These are phyloP conservation scores for Brevipalpus yothersi DNA, from an alignment of 1,140 invertebrate species.

Conservation along the genomic window DNA sequence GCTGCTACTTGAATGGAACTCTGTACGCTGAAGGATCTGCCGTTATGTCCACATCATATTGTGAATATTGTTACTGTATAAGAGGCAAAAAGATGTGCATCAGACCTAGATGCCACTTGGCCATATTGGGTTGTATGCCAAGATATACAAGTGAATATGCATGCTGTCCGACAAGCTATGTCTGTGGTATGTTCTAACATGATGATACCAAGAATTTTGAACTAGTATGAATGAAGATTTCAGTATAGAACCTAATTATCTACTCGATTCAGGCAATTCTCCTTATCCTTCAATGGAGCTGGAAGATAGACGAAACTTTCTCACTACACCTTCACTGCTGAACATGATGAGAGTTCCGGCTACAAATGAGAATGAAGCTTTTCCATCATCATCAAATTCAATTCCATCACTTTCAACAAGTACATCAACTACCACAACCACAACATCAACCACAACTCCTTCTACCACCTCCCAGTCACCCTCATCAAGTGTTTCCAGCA, in stretches of 20 bases:
- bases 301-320: background rate
- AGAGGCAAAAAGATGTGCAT: conserved; percentile 46
- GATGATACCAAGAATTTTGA: background rate
- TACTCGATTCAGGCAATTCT: background rate
- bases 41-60: conserved; percentile 44
- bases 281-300: background rate
- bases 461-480: background rate
- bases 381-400: background rate
- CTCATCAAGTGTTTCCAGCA: background rate
- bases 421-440: background rate
- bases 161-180: conserved; percentile 58
- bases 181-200: conserved; percentile 31
- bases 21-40: conserved; percentile 55
- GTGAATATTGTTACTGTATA: conserved; percentile 69
- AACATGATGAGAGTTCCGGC: background rate
- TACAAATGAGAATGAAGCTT: background rate
- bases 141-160: conserved; percentile 34
- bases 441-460: background rate
- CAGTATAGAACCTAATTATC: too few species aligned
- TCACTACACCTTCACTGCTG: background rate
- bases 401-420: background rate
- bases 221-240: too few species aligned
- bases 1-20: conserved; percentile 43
- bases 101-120: conserved; percentile 48
- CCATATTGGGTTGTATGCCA: conserved; percentile 41